Evolutionary conservation across 2,113 vertebrate species (phyloP).

Genomic region (Phalacrocorax carbo): DNA sequence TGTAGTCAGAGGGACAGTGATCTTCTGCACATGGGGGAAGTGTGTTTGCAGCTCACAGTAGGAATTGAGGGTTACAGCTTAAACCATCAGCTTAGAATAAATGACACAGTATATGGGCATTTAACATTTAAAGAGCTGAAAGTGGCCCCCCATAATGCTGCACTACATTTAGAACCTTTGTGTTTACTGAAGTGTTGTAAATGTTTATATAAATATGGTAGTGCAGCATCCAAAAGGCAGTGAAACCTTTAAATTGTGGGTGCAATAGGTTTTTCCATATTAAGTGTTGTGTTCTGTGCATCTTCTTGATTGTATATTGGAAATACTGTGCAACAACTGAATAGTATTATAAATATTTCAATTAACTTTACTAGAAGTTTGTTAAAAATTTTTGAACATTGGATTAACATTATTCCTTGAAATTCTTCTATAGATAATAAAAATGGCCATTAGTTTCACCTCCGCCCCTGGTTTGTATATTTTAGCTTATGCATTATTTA

Average conservation of each 20-base stretch:
- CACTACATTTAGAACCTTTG: constrained; percentile 79
- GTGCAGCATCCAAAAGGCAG: constrained; percentile 74
- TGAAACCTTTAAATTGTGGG: constrained; percentile 84
- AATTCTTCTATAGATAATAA: constrained; percentile 69
- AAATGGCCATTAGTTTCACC: constrained; percentile 39
- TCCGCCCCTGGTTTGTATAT: constrained; percentile 50
- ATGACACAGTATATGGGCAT: constrained; percentile 39
- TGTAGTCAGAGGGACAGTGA: neutral
- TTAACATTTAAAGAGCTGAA: constrained; percentile 61
- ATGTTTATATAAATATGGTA: constrained; percentile 80
- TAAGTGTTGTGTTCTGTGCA: constrained; percentile 73
- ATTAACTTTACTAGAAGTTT: constrained; percentile 82
- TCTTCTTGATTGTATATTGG: constrained; percentile 82
- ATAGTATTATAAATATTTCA: constrained; percentile 82
- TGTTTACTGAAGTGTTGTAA: constrained; percentile 82
- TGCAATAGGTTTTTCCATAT: constrained; percentile 75
- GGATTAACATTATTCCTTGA: constrained; percentile 78
- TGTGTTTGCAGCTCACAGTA: neutral
- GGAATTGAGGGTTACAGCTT: constrained; percentile 6
- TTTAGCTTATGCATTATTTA: constrained; percentile 60
- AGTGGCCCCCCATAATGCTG: constrained; percentile 69
- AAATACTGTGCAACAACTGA: constrained; percentile 78
- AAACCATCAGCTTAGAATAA: constrained; percentile 55
- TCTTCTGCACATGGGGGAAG: neutral
- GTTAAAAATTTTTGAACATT: constrained; percentile 83